phyloP scores from a whole-genome alignment of 1,140 invertebrate species.

The Homarus americanus region DNA sequence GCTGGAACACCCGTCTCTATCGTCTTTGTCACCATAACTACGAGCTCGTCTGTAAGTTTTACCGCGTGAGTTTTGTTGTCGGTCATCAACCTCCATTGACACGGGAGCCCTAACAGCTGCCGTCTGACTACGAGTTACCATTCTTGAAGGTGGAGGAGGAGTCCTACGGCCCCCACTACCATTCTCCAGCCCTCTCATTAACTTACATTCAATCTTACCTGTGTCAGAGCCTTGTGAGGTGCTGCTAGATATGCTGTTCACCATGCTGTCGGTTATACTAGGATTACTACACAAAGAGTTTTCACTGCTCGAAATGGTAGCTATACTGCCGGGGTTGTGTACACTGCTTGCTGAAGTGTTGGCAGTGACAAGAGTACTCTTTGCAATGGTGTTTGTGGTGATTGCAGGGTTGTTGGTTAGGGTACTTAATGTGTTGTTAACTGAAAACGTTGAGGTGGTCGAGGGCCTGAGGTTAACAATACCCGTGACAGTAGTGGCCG shows the following conservation, averaged over 20 bases:
- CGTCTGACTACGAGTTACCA: slow-evolving; percentile 63
- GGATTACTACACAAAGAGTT: too few relatives aligned
- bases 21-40: not conserved
- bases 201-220: not conserved
- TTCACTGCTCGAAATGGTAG: not conserved
- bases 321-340: not conserved
- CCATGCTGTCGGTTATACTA: not conserved
- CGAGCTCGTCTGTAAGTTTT: not conserved
- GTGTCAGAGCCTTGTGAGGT: not conserved
- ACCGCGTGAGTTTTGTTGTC: not conserved
- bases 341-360: not conserved
- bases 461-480: not conserved
- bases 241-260: not conserved
- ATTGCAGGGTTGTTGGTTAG: not conserved
- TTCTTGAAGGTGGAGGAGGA: slow-evolving; percentile 29
- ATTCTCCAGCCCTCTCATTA: not conserved
- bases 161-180: not conserved
- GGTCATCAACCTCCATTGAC: not conserved
- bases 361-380: not conserved
- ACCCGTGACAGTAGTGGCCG: not conserved
- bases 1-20: not conserved
- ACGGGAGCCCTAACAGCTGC: slow-evolving; percentile 15
- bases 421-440: not conserved
- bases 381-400: not conserved
- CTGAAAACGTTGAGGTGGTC: not conserved